Conservation (phyloP, 2,888 invertebrate species). For the Agrypnus murinus region DNA sequence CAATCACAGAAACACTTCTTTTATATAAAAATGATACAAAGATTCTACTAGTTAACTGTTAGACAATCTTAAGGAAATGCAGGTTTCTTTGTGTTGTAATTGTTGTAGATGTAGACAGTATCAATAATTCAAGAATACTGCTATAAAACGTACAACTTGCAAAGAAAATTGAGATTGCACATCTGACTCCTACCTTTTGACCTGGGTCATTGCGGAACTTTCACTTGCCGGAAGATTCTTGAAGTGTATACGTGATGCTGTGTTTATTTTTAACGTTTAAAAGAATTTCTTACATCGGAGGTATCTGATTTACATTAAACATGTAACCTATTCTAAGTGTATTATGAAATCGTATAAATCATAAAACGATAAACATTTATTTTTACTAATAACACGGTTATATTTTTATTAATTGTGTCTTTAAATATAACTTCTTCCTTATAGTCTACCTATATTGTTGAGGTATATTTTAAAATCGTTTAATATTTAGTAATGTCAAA, state of each 20-base stretch:
- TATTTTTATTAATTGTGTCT: background rate
- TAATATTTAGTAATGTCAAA: too few relatives aligned
- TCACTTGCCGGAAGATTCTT: slow-evolving; percentile 28
- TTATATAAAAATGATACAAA: too few relatives aligned
- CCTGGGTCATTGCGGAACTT: slow-evolving; percentile 26
- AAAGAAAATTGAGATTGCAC: background rate
- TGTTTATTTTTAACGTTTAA: slow-evolving; percentile 1
- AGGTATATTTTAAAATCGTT: too few relatives aligned
- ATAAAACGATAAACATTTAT: background rate
- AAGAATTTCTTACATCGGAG: background rate
- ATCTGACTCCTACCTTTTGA: slow-evolving; percentile 18
- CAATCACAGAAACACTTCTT: too few relatives aligned
- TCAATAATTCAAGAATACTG: too few relatives aligned
- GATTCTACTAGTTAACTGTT: too few relatives aligned
- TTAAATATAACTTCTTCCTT: background rate
- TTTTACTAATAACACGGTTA: background rate
- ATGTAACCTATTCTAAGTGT: slow-evolving; percentile 1
- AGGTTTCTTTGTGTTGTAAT: too few relatives aligned
- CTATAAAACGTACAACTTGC: background rate
- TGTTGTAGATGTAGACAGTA: slow-evolving; percentile 1
- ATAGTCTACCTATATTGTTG: too few relatives aligned
- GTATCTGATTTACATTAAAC: slow-evolving; percentile 16
- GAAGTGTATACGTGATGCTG: slow-evolving; percentile 7
- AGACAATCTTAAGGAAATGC: too few relatives aligned
- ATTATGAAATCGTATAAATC: slow-evolving; percentile 11